A percentile compares a stretch with the other conserved stretches of the same genome.
phyloP scores from a whole-genome alignment of 2,888 invertebrate species.

The Ariolimax columbianus region DNA sequence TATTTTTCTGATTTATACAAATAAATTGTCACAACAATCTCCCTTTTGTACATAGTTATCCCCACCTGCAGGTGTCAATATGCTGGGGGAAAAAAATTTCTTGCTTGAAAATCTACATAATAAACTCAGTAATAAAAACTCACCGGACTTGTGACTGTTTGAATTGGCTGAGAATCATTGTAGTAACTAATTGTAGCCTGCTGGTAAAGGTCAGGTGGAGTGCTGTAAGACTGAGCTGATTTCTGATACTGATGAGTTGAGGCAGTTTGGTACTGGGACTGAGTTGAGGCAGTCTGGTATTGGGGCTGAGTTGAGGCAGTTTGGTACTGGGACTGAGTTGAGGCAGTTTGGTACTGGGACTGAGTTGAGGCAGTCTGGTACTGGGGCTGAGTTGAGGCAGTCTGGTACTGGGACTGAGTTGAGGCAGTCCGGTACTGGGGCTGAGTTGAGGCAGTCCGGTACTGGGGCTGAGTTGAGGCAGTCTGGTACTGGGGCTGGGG shows the following conservation, averaged over 20 bases:
- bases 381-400: neutral
- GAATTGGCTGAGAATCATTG: constrained; percentile 29
- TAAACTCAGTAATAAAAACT: neutral
- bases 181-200: constrained; percentile 21
- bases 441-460: neutral
- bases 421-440: constrained; percentile 11
- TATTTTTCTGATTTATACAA: too few species aligned
- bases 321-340: constrained; percentile 8
- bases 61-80: too few species aligned
- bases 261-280: constrained; percentile 12
- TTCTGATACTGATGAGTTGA: constrained; percentile 16
- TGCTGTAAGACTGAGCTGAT: constrained; percentile 7
- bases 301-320: neutral
- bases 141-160: constrained; percentile 40
- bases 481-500: constrained; percentile 11
- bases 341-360: neutral
- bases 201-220: neutral
- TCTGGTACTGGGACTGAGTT: neutral
- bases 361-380: constrained; percentile 20
- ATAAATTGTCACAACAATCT: too few species aligned
- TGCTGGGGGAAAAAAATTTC: too few species aligned
- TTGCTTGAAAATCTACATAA: neutral
- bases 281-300: neutral
- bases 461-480: neutral
- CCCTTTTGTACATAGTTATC: too few species aligned